A percentile compares a stretch with the other conserved stretches of the same genome.
Evolutionary conservation across 2,888 invertebrate genomes (phyloP).

Genomic region (Drosophila longiperda): DNA sequence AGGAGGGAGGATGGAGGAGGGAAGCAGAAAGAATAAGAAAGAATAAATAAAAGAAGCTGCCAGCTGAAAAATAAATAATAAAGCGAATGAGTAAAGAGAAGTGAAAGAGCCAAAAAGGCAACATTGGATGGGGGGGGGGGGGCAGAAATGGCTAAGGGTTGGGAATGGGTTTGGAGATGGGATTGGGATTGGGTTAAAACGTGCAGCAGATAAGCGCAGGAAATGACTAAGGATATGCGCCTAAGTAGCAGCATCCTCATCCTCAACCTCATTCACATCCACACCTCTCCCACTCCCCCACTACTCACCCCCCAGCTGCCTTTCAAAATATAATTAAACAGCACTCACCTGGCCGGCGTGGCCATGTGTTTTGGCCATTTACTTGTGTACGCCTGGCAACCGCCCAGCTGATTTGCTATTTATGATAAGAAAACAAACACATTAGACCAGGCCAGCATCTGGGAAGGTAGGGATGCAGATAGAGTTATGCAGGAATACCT

Average conservation of each 20-base stretch:
- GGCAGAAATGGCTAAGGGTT: not conserved
- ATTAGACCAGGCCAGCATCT: slow-evolving; percentile 58
- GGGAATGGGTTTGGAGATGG: not conserved
- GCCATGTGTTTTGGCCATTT: slow-evolving; percentile 58
- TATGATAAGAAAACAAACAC: slow-evolving; percentile 81
- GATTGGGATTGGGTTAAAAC: slow-evolving; percentile 4
- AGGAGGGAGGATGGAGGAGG: too few species aligned
- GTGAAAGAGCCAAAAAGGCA: slow-evolving; percentile 25
- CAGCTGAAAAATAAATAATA: slow-evolving; percentile 70
- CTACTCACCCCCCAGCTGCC: slow-evolving; percentile 11
- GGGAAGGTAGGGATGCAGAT: not conserved
- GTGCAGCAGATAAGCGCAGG: slow-evolving; percentile 76
- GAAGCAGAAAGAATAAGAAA: slow-evolving; percentile 24
- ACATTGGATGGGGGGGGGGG: not conserved
- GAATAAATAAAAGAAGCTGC: slow-evolving; percentile 62
- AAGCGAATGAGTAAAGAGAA: slow-evolving; percentile 39
- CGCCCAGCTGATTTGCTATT: slow-evolving; percentile 74
- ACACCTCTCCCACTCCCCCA: not conserved
- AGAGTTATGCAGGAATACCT: slow-evolving; percentile 1
- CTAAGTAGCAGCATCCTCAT: slow-evolving; percentile 78
- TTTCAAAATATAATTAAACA: slow-evolving; percentile 82
- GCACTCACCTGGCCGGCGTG: slow-evolving; percentile 69
- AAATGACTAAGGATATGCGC: slow-evolving; percentile 80
- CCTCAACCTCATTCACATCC: slow-evolving; percentile 15
- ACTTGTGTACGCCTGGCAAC: slow-evolving; percentile 7